phyloP scores from a whole-genome alignment of 2,113 vertebrate genomes.

The Nesogale talazaci region DNA sequence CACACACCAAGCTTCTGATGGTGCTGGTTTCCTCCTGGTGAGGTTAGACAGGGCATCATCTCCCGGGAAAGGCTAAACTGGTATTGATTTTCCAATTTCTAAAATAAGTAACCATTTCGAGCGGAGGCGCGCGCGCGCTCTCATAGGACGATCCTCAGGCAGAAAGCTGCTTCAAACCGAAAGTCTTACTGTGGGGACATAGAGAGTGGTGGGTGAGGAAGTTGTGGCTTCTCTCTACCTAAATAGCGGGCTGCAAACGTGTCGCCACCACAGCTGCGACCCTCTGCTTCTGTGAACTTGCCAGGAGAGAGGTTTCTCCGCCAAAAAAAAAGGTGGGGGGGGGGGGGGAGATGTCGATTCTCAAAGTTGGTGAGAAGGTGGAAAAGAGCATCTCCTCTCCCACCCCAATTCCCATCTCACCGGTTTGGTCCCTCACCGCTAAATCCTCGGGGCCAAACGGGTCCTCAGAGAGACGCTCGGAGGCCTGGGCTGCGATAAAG shows the following conservation, averaged over 20 bases:
- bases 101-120: conserved; percentile 45
- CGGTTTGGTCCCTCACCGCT: neutral
- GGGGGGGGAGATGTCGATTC: neutral
- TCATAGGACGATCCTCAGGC: neutral
- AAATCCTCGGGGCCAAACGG: no score
- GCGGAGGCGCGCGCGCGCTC: neutral
- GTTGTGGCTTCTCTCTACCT: neutral
- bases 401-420: neutral
- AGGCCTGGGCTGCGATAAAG: neutral
- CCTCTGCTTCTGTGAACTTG: neutral
- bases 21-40: neutral
- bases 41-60: conserved; percentile 45
- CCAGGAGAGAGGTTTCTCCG: neutral
- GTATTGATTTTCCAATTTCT: conserved; percentile 71
- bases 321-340: neutral
- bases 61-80: conserved; percentile 61
- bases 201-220: neutral
- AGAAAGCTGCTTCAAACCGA: neutral
- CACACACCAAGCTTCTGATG: neutral
- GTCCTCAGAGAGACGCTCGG: no score
- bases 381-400: no score
- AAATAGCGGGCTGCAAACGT: neutral
- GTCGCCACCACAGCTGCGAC: neutral
- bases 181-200: neutral
- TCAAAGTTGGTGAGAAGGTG: neutral